Base-by-base conservation (phyloP, 2,888 invertebrate genomes). In the Anoncus sp. region DNA sequence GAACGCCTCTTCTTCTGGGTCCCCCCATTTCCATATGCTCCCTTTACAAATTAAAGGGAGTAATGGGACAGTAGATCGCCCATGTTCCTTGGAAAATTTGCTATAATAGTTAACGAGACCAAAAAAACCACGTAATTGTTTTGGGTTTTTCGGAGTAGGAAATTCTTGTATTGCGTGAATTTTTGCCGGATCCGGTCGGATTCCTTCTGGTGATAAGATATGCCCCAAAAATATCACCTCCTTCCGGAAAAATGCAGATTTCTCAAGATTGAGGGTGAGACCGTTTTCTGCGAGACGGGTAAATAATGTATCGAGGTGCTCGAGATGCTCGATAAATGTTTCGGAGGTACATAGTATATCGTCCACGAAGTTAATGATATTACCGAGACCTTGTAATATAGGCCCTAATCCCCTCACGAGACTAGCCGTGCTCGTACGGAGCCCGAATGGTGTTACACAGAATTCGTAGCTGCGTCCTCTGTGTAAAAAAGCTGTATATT, bases 31-130 rank as follows among this genome's bases (percentile, higher is more conserved):
- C n/a, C n/a, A n/a, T n/a, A n/a, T n/a, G n/a, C n/a, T n/a, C n/a
- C n/a, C n/a, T n/a, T n/a, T n/a, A n/a, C n/a, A n/a, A n/a, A n/a
- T n/a, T n/a, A n/a, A n/a, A n/a, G n/a, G n/a, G n/a, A 57, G 31
- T 7, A 57, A 10, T 1, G 55, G 55, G 0, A 35, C n/a, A 3
- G 55, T 57, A 3, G 55, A 31, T 31, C 35, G 12, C 35, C 62
- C 43, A 18, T 62, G 27, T 27, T 62, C 62, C 16, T 45, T 45
- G 10, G 45, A 31, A 14, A 62, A 62, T 18, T 62, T 62, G 45
- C 16, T 20, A 35, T 57, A 51, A 10, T 22, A 51, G 22, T 51
- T 51, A 5, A 51, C 24, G 5, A 40, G 14, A 1, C 59, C 59
- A 12, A 40, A n/a, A 6, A 59, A 59, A 7, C 57, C 38, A 0